These are phyloP conservation scores for Podiceps cristatus DNA, from an alignment of 2,113 vertebrate genomes.

Conservation along the genomic window DNA sequence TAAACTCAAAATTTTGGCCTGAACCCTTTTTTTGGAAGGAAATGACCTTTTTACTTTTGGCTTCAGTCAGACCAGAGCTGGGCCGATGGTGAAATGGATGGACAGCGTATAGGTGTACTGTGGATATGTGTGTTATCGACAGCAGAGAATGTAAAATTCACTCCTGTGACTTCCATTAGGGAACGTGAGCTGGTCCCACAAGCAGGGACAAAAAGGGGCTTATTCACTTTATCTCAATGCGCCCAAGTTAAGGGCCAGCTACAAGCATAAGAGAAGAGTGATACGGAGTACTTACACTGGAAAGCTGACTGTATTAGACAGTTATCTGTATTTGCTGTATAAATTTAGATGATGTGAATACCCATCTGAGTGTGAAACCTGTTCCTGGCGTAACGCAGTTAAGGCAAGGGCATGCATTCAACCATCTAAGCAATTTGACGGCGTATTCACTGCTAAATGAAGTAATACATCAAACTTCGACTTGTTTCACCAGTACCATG, in stretches of 20 bases:
- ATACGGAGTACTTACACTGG: background rate
- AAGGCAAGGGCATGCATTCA: rapidly evolving
- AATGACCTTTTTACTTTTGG: background rate
- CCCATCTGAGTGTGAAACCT: background rate
- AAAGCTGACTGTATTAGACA: background rate
- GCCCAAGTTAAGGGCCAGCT: background rate
- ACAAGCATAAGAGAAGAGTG: background rate
- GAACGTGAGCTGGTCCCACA: background rate
- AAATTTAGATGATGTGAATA: background rate
- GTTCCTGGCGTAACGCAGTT: rapidly evolving
- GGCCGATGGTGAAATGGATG: background rate
- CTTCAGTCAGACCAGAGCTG: background rate
- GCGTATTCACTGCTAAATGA: background rate
- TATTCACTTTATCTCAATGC: rapidly evolving
- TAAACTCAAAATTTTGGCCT: background rate
- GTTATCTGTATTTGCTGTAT: background rate
- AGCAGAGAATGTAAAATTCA: background rate
- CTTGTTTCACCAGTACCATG: background rate
- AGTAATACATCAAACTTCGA: background rate
- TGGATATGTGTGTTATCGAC: rapidly evolving
- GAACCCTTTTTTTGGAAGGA: background rate
- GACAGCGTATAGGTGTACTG: background rate
- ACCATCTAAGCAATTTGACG: background rate
- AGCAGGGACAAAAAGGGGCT: background rate
- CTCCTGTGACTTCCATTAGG: background rate